phyloP scores from a whole-genome alignment of 2,113 vertebrate species.

The Calyptomena viridis region DNA sequence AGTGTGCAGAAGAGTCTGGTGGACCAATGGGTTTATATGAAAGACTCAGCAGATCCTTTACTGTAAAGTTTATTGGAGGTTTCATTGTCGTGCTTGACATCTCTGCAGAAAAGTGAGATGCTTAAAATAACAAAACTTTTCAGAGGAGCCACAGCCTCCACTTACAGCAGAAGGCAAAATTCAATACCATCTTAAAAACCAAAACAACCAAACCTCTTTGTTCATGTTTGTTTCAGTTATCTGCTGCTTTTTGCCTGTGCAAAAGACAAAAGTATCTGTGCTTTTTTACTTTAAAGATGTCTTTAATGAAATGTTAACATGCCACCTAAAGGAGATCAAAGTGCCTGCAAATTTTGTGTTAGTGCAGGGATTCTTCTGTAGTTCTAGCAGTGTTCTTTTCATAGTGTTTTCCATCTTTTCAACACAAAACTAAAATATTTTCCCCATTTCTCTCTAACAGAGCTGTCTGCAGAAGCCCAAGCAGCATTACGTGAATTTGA shows the following conservation, averaged over 20 bases:
- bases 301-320: conserved; percentile 44
- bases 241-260: neutral
- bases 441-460: conserved; percentile 62
- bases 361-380: neutral
- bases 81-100: neutral
- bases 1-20: neutral
- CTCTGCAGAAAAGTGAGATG: neutral
- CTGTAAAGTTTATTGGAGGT: neutral
- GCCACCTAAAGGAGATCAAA: conserved; percentile 16
- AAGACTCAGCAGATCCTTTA: neutral
- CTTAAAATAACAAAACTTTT: neutral
- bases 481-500: conserved; percentile 90
- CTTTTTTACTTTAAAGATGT: neutral
- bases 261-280: neutral
- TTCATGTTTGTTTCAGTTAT: neutral
- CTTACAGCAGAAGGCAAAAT: neutral
- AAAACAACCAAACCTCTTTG: neutral
- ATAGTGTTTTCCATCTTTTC: neutral
- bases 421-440: neutral
- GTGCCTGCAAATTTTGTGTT: neutral
- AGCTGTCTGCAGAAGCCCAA: conserved; percentile 96
- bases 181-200: neutral
- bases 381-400: neutral
- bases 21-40: neutral
- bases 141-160: neutral